Base-by-base conservation (phyloP, 2,888 invertebrate genomes). In the Lasioglossum malachurum region DNA sequence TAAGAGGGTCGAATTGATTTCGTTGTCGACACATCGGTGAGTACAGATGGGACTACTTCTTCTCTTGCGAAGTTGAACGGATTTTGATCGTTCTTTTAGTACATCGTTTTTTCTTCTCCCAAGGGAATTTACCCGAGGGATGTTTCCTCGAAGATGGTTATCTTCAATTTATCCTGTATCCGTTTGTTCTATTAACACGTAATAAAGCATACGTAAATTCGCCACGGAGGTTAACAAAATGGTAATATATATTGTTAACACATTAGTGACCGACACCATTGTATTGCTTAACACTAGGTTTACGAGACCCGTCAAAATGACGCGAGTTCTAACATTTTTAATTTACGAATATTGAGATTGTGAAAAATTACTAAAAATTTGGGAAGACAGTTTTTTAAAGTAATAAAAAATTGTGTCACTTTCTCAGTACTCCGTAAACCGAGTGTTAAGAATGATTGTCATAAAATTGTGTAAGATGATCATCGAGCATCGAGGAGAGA, bases 1-100 rank as follows among this genome's bases (percentile, higher is more conserved):
- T 57, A 64, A 78, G 75, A 60, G 77, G 44, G 64, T 72, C 57
- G 46, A 78, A 85, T 75, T 85, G 86, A 86, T 85, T 85, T 31
- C 19, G 57, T 78, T 75, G 53, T 35, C 71, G 80, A 75, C 60
- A 64, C 73, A 38, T 27, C 41, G 74, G 23, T 67, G 27, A 38
- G 23, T 46, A 35, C 41, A 38, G 53, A 72, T 53, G 35, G 38
- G 31, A 35, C 23, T 23, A n/a, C n/a, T 80, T 74, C 53, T 73
- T 46, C 76, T 60, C 73, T n/a, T n/a, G 27, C 10, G 23, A 46
- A 35, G 46, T 23, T 46, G 76, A 67, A 77, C 46, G 44, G 76
- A 31, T 44, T 46, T 49, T 60, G 67, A 67, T 67, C 44, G 75
- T 41, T 60, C 46, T 67, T 49, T 31, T 8, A 44, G 16, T 46